These are phyloP conservation scores for Cotesia congregata DNA, from an alignment of 2,888 invertebrate species.

Conservation along the genomic window DNA sequence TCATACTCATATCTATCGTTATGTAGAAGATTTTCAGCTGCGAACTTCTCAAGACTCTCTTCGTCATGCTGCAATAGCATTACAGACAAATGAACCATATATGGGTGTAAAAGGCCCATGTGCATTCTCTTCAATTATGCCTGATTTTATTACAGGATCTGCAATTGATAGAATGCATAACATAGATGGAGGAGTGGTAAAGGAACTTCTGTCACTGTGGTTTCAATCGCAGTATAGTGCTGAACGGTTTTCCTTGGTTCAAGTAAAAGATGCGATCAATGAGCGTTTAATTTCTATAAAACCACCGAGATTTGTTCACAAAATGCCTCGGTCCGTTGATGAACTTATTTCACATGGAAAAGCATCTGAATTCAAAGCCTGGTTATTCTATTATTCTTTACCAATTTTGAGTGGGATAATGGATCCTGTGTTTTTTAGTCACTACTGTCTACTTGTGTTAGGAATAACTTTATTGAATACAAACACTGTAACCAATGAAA, in stretches of 20 bases:
- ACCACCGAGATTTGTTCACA: no score
- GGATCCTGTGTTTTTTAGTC: conserved; percentile 19
- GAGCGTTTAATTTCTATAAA: neutral
- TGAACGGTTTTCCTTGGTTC: conserved; percentile 1
- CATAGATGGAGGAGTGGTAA: no score
- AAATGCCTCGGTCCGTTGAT: no score
- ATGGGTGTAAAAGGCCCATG: conserved; percentile 43
- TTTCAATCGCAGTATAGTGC: no score
- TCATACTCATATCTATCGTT: neutral
- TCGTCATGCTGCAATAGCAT: no score
- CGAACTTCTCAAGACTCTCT: no score
- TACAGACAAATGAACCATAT: neutral
- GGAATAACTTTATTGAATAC: conserved; percentile 16
- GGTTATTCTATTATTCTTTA: conserved; percentile 30
- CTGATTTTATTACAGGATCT: conserved; percentile 34
- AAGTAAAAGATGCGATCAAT: conserved; percentile 3
- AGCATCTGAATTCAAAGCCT: conserved; percentile 28
- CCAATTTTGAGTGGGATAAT: conserved; percentile 24
- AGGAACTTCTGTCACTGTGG: no score
- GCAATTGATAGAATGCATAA: no score
- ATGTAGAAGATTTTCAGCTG: neutral
- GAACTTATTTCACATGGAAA: no score
- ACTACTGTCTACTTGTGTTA: conserved; percentile 24
- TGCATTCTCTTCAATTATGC: conserved; percentile 41
- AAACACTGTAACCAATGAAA: neutral